These are phyloP conservation scores for Polymixis lichenea DNA, from an alignment of 2,888 invertebrate species.

Conservation along the genomic window DNA sequence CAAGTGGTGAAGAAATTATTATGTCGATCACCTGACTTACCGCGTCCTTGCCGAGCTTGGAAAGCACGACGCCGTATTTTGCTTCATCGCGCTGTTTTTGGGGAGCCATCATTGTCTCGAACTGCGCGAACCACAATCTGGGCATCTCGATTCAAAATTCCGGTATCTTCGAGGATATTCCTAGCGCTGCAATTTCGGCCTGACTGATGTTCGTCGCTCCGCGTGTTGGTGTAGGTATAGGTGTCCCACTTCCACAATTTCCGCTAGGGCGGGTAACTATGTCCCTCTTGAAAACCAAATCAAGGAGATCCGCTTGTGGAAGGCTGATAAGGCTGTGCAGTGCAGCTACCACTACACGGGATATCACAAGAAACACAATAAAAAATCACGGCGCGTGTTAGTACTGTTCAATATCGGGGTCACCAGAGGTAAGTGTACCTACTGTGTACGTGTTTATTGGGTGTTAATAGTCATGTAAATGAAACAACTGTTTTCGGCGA, in stretches of 20 bases:
- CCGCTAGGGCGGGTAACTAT: background rate
- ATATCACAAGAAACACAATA: too few species aligned
- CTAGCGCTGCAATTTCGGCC: background rate
- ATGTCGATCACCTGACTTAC: background rate
- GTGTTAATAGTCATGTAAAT: too few species aligned
- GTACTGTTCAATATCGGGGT: too few species aligned
- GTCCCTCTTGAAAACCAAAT: constrained; percentile 3
- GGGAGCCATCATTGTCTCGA: constrained; percentile 7
- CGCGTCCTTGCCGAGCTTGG: background rate
- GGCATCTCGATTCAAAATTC: too few species aligned
- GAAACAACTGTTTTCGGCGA: too few species aligned
- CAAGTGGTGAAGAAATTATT: too few species aligned
- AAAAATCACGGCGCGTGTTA: too few species aligned
- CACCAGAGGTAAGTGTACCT: too few species aligned
- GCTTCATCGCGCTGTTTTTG: background rate
- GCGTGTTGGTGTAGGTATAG: background rate
- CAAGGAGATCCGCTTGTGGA: background rate
- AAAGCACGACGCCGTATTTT: background rate
- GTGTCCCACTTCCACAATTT: background rate
- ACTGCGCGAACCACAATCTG: too few species aligned
- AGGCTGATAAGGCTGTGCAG: background rate
- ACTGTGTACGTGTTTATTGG: too few species aligned
- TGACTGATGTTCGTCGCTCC: background rate
- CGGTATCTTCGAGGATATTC: constrained; percentile 1
- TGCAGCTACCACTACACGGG: too few species aligned